Percentiles rank a stretch among this genome's conserved stretches.
These are phyloP conservation scores for Bradypodion pumilum DNA, from an alignment of 2,797 vertebrate genomes.

Conservation along the genomic window DNA sequence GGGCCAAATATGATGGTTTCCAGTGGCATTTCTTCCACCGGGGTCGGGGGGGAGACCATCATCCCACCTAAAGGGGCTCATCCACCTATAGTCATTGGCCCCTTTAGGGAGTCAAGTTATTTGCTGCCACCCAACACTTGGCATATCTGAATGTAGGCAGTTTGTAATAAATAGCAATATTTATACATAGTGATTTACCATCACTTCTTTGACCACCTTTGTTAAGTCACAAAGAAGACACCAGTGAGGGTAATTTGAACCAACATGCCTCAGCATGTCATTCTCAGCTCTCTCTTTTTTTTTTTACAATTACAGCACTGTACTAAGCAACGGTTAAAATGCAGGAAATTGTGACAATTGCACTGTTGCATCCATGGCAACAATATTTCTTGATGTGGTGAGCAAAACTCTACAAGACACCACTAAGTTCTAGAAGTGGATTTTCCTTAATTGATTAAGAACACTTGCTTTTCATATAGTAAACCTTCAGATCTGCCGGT, in stretches of 20 bases:
- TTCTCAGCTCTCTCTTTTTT: neutral
- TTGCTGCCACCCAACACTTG: too few relatives aligned
- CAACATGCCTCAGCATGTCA: slow-evolving; percentile 9
- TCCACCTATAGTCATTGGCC: too few relatives aligned
- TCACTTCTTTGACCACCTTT: neutral
- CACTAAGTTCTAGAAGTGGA: neutral
- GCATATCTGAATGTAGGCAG: neutral
- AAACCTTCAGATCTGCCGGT: too few relatives aligned
- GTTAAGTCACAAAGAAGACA: slow-evolving; percentile 5
- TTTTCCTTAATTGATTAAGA: neutral
- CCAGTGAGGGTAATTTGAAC: neutral
- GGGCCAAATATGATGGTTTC: too few relatives aligned
- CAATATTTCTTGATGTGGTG: neutral
- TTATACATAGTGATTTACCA: neutral
- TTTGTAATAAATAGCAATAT: neutral
- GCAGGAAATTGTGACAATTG: neutral
- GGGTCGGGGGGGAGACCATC: too few relatives aligned
- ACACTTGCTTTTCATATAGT: too few relatives aligned
- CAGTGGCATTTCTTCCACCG: too few relatives aligned
- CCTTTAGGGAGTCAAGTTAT: too few relatives aligned
- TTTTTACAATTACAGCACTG: neutral
- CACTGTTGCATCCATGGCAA: neutral
- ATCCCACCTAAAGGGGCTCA: too few relatives aligned
- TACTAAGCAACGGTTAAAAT: slow-evolving; percentile 21
- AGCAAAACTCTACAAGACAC: neutral